Evolutionary conservation across 2,797 vertebrate genomes (phyloP).

Genomic region (Lerista edwardsae): DNA sequence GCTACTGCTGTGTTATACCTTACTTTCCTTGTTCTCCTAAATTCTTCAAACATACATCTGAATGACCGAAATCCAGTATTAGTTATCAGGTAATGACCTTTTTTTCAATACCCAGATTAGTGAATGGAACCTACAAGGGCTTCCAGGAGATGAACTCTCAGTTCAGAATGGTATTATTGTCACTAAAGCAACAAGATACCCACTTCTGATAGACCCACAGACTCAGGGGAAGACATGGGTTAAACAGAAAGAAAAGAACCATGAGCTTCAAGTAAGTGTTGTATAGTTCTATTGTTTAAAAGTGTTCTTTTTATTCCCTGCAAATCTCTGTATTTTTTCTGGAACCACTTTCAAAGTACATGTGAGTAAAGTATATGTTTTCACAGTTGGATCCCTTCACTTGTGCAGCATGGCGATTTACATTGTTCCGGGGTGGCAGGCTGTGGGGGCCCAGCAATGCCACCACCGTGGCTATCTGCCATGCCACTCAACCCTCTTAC

Average conservation of each 20-base stretch:
- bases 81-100: neutral
- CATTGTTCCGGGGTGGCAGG: too few relatives aligned
- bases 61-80: neutral
- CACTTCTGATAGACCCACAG: conserved; percentile 80
- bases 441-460: too few relatives aligned
- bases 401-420: too few relatives aligned
- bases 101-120: conserved; percentile 67
- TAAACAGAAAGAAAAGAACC: conserved; percentile 79
- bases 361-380: neutral
- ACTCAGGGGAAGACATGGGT: conserved; percentile 81
- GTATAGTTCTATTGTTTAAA: conserved; percentile 12
- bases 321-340: neutral
- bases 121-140: conserved; percentile 80
- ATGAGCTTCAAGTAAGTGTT: conserved; percentile 76
- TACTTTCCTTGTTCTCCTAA: neutral
- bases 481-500: too few relatives aligned
- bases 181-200: conserved; percentile 81
- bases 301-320: neutral
- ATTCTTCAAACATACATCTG: neutral
- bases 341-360: neutral
- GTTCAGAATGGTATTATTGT: conserved; percentile 84
- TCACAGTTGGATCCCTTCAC: too few relatives aligned
- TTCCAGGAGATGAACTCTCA: conserved; percentile 80
- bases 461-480: too few relatives aligned
- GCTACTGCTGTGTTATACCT: neutral